A percentile compares a stretch with the other conserved stretches of the same genome.
phyloP scores from a whole-genome alignment of 64 coral and sea anemone genomes.

The Porites lutea region DNA sequence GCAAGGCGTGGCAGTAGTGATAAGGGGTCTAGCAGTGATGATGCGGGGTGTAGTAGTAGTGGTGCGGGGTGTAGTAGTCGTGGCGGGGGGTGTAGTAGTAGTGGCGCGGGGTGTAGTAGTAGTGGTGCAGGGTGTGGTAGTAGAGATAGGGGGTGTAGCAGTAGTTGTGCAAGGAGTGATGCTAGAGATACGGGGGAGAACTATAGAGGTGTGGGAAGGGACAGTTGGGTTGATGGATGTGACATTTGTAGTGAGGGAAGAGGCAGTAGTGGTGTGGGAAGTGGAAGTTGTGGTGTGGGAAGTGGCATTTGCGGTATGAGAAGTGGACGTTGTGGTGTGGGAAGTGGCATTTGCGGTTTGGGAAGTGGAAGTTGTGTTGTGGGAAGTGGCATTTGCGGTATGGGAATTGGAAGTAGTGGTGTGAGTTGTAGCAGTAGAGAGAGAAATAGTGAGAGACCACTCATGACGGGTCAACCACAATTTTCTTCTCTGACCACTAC shows the following conservation, averaged over 20 bases:
- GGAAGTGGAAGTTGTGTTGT: not conserved
- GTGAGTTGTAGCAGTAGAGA: not conserved
- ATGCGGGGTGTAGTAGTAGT: too few relatives aligned
- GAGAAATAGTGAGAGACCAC: conserved; percentile 15
- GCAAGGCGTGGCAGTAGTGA: too few relatives aligned
- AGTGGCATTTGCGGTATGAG: not conserved
- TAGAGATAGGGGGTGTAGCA: not conserved
- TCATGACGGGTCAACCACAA: conserved; percentile 20
- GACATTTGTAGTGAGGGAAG: too few relatives aligned
- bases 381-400: not conserved
- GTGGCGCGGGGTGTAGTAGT: too few relatives aligned
- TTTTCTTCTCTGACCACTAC: conserved; percentile 29
- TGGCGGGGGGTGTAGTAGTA: not conserved
- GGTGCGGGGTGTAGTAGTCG: not conserved
- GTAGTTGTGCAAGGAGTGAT: too few relatives aligned
- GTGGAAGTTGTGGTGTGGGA: not conserved
- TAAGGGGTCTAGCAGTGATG: too few relatives aligned
- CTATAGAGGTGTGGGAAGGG: too few relatives aligned
- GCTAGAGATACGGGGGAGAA: too few relatives aligned
- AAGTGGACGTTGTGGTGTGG: not conserved
- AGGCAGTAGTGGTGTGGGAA: not conserved
- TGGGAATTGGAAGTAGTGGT: not conserved
- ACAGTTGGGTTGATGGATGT: too few relatives aligned
- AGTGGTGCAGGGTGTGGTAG: too few relatives aligned
- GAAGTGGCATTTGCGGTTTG: not conserved